These are phyloP conservation scores for Neomorphus geoffroyi DNA, from an alignment of 2,797 vertebrate genomes.

Conservation along the genomic window DNA sequence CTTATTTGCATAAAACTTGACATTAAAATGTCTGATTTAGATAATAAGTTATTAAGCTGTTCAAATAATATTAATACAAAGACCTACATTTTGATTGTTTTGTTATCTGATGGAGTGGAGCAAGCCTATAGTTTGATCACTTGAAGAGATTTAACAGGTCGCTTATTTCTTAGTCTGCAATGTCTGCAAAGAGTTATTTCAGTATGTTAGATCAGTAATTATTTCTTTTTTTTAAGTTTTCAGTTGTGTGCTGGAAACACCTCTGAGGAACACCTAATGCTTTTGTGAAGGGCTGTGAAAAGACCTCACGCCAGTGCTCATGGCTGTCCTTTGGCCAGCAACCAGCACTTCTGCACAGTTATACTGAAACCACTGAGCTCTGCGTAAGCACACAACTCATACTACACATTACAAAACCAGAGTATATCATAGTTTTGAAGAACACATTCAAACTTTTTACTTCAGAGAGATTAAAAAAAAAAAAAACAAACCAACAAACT, in stretches of 20 bases:
- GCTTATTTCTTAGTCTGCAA: not conserved
- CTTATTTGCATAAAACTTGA: not conserved
- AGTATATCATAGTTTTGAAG: not conserved
- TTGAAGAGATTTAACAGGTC: not conserved
- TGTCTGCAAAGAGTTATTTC: not conserved
- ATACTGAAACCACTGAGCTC: not conserved
- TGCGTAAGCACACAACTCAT: not conserved
- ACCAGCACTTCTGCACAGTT: not conserved
- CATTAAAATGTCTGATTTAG: not conserved
- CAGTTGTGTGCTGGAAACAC: not conserved
- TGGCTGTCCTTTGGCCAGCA: not conserved
- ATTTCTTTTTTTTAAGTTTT: not conserved
- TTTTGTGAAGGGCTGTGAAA: not conserved
- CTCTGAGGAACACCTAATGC: not conserved
- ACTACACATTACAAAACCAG: not conserved
- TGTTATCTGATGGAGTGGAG: not conserved
- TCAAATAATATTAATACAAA: not conserved
- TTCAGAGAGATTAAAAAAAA: too few species aligned
- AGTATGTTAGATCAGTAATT: not conserved
- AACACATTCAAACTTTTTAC: not conserved
- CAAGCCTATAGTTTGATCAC: not conserved
- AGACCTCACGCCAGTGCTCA: not conserved
- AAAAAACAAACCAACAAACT: not conserved
- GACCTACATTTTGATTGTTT: not conserved
- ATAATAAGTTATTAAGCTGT: not conserved